Percentiles rank a stretch among this genome's conserved stretches.
phyloP scores from a whole-genome alignment of 2,113 vertebrate species.

The Tetrax tetrax region DNA sequence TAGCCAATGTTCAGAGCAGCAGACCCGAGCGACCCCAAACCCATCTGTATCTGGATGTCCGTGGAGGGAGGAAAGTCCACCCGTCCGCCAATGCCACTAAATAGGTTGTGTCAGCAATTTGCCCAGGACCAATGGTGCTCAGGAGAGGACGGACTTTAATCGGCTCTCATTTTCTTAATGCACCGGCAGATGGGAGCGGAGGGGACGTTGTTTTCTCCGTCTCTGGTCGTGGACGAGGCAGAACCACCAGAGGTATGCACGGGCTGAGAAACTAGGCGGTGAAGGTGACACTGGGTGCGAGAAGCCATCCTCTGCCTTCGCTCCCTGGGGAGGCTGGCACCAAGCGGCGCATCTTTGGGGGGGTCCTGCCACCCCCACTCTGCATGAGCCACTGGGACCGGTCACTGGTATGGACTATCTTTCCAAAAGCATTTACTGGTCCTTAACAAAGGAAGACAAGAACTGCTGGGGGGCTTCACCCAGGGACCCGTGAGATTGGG shows the following conservation, averaged over 20 bases:
- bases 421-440: background rate
- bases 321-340: background rate
- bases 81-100: background rate
- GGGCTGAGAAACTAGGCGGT: background rate
- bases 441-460: background rate
- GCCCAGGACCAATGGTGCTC: background rate
- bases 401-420: rapidly evolving
- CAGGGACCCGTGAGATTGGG: background rate
- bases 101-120: background rate
- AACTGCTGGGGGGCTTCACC: background rate
- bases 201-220: rapidly evolving
- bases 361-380: background rate
- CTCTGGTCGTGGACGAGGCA: background rate
- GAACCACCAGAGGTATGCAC: rapidly evolving
- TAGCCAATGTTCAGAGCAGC: background rate
- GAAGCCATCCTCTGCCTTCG: background rate
- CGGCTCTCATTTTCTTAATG: slow-evolving; percentile 33
- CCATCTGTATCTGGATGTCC: background rate
- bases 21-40: background rate
- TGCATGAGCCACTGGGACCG: background rate
- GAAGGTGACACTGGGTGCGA: rapidly evolving
- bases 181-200: background rate
- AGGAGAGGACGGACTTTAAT: slow-evolving; percentile 30
- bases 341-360: rapidly evolving
- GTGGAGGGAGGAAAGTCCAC: background rate